Percentiles rank a stretch among this genome's conserved stretches.
phyloP scores from a whole-genome alignment of 2,888 invertebrate genomes.

The Perizoma flavofasciatum region DNA sequence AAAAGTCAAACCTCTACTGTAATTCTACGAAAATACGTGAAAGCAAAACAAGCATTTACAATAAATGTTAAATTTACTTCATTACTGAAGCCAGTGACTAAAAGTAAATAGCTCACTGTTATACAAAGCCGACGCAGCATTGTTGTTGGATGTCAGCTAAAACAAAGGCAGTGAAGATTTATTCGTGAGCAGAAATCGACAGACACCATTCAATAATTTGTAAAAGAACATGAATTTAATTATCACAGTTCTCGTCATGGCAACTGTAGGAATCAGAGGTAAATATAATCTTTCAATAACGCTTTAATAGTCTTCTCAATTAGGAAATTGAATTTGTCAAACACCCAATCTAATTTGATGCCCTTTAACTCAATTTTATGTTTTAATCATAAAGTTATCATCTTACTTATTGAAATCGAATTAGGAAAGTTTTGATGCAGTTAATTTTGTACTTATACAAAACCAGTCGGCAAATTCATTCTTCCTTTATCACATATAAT shows the following conservation, averaged over 20 bases:
- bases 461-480: not conserved
- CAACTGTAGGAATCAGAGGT: conserved; percentile 30
- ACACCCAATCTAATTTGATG: conserved; percentile 19
- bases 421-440: conserved; percentile 32
- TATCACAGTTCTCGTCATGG: conserved; percentile 18
- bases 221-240: conserved; percentile 22
- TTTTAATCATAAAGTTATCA: conserved; percentile 30
- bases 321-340: conserved; percentile 32
- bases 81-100: too few relatives aligned
- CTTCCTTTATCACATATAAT: not conserved
- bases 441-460: conserved; percentile 1
- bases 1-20: too few relatives aligned
- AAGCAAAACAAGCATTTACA: too few relatives aligned
- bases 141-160: conserved; percentile 4
- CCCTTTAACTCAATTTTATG: conserved; percentile 14
- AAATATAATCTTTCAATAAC: conserved; percentile 10
- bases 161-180: conserved; percentile 23
- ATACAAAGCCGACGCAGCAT: conserved; percentile 18
- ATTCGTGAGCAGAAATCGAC: conserved; percentile 16
- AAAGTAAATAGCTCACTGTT: conserved; percentile 15
- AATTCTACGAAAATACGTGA: too few relatives aligned
- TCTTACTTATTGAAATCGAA: conserved; percentile 24
- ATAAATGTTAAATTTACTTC: too few relatives aligned
- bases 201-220: conserved; percentile 3
- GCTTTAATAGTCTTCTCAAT: conserved; percentile 2